Evolutionary conservation across 2,888 invertebrate genomes (phyloP).

Genomic region (Macrophya annulata): DNA sequence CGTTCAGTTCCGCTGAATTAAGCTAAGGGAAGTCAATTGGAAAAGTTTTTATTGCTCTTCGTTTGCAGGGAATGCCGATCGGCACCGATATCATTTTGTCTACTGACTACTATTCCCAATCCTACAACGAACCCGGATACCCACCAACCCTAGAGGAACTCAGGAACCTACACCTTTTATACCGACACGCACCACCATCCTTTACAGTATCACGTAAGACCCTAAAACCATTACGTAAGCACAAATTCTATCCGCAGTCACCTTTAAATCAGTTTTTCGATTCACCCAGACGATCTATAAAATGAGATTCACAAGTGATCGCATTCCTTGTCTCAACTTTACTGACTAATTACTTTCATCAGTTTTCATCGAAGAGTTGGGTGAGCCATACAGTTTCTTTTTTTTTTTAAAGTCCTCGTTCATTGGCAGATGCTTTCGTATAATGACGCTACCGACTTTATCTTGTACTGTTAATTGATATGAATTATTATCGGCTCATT

Average conservation of each 20-base stretch:
- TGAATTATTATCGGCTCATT: slow-evolving; percentile 26
- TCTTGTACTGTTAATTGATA: slow-evolving; percentile 21
- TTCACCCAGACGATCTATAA: neutral
- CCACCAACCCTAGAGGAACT: neutral
- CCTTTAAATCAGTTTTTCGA: slow-evolving; percentile 5
- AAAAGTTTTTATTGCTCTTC: slow-evolving; percentile 74
- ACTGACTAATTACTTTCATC: too few species aligned
- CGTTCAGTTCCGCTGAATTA: slow-evolving; percentile 70
- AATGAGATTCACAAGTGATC: neutral
- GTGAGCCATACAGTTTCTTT: too few species aligned
- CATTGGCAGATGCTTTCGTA: neutral
- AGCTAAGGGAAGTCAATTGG: slow-evolving; percentile 73
- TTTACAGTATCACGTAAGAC: neutral
- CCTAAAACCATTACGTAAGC: slow-evolving; percentile 26
- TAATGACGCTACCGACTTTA: neutral
- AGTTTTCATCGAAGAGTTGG: too few species aligned
- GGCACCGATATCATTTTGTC: slow-evolving; percentile 65
- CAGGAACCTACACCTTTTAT: neutral
- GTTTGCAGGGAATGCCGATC: slow-evolving; percentile 70
- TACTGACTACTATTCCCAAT: slow-evolving; percentile 4
- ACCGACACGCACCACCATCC: slow-evolving; percentile 33
- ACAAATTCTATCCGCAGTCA: neutral
- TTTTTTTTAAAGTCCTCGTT: neutral
- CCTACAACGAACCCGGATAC: neutral
- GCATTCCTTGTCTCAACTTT: too few species aligned